Evolutionary conservation across 2,888 invertebrate genomes (phyloP), one percentile per base, ranked within the genome.

Genomic region (Ophion ellenae): DNA sequence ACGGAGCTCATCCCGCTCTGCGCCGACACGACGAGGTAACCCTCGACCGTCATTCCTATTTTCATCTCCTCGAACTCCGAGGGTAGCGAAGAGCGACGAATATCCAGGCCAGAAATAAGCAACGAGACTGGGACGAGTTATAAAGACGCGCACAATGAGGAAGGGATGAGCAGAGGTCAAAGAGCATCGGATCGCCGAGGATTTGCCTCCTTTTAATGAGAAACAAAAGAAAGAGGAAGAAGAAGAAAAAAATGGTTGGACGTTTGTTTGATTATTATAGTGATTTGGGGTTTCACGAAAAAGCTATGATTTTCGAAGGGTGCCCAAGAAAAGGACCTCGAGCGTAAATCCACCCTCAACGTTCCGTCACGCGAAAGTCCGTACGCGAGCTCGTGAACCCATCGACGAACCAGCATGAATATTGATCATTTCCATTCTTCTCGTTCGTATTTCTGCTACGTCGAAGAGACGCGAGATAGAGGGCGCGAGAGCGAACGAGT

Each of bases 361-460:
- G 24, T 11, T 45, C 53, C 45, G 69, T 24, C 69, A 69, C n/a
- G 67, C 40, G 40, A 67, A 67, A 63, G 24, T 64, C 76, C 53
- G 40, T 40, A 7, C 6, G 40, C 40, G 40, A 40, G 40, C 85
- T 84, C 83, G 74, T 24, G 75, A 79, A 28, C 75, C 61, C 84
- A 74, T 74, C 71, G 63, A 75, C 78, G 78, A 87, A 89, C 89
- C 87, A 86, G 87, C 89, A 93, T 93, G 93, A 93, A 94, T 93
- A 93, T 93, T 93, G 93, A 93, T 93, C 93, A 93, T 89, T 90
- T 88, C 89, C 90, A 90, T 93, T 93, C 92, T 89, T 87, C 86
- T 83, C 85, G 85, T 86, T 73, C 85, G 84, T 86, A 73, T 88
- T 87, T 86, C 89, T 76, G 61, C 77, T 45, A 59, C 69, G 69